Percentiles rank a stretch among this genome's conserved stretches.
These are phyloP conservation scores for pig (Sus scrofa) DNA, from an alignment of 2,113 vertebrate genomes.

Conservation along the genomic window T2T-Sscrofa CM000818.6:9588001-9588500, in stretches of 20 bases:
- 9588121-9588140: not conserved
- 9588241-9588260: not conserved
- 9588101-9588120: not conserved
- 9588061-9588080: not conserved
- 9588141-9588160: not conserved
- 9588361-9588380: fast-evolving
- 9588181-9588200: not conserved
- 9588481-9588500: not conserved
- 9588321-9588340: not conserved
- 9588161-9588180: not conserved
- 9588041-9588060: not conserved
- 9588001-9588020: not conserved
- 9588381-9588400: fast-evolving
- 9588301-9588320: not conserved
- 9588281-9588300: not conserved
- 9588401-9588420: not conserved
- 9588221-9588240: not conserved
- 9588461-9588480: not conserved
- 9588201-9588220: not conserved
- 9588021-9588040: not conserved
- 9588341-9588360: fast-evolving
- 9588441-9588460: not conserved
- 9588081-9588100: not conserved
- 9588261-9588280: not conserved
- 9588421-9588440: not conserved